A percentile compares a stretch with the other conserved stretches of the same genome.
Evolutionary conservation across 2,888 invertebrate genomes (phyloP).

Genomic region (Dendrolimus houi): DNA sequence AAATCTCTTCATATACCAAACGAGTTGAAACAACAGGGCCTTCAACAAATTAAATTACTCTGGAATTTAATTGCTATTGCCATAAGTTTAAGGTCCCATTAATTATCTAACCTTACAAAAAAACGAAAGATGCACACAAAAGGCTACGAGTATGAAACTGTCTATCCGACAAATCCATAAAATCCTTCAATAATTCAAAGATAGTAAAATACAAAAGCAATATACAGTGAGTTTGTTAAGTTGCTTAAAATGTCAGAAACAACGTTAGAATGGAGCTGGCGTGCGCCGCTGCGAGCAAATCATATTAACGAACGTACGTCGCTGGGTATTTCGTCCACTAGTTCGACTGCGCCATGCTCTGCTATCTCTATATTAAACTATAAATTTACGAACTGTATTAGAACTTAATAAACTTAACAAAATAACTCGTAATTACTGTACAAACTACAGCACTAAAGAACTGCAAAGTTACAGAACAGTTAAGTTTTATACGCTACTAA

Average conservation of each 20-base stretch:
- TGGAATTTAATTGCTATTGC: slow-evolving; percentile 6
- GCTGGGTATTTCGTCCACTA: slow-evolving; percentile 18
- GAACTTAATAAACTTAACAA: too few relatives aligned
- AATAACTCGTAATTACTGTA: too few relatives aligned
- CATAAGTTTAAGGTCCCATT: too few relatives aligned
- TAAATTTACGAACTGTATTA: not conserved
- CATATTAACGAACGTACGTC: slow-evolving; percentile 47
- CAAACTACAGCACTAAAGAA: too few relatives aligned
- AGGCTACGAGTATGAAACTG: too few relatives aligned
- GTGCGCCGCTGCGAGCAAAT: slow-evolving; percentile 29
- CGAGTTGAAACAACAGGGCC: not conserved
- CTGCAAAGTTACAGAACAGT: too few relatives aligned
- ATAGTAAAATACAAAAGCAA: not conserved
- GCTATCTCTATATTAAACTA: not conserved
- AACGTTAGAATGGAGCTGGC: slow-evolving; percentile 15
- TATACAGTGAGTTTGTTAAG: slow-evolving; percentile 40
- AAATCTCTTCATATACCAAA: not conserved
- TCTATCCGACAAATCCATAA: too few relatives aligned
- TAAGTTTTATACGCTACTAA: too few relatives aligned
- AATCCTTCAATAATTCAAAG: not conserved
- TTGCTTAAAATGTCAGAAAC: slow-evolving; percentile 42
- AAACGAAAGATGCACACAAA: too few relatives aligned
- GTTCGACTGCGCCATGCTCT: slow-evolving; percentile 5
- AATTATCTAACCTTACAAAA: too few relatives aligned
- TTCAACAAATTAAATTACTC: slow-evolving; percentile 2